These are phyloP conservation scores for Acromyrmex echinatior DNA, from an alignment of 1,140 invertebrate species.

Conservation along the genomic window DNA sequence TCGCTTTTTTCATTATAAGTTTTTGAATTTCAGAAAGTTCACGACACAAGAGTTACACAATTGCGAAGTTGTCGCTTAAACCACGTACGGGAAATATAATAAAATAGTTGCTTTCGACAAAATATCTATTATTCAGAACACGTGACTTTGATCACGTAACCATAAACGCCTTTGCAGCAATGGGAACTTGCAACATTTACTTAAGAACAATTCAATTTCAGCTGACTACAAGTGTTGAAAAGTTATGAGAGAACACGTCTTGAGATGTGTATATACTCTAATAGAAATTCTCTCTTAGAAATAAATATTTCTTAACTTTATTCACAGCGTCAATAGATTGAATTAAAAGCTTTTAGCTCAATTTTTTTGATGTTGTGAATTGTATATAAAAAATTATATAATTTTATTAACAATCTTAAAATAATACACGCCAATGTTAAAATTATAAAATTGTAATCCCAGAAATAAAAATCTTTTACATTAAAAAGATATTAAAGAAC, in stretches of 20 bases:
- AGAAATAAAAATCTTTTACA: neutral
- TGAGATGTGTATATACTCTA: neutral
- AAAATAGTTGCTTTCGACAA: constrained; percentile 19
- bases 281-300: neutral
- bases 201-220: constrained; percentile 32
- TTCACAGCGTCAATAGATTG: neutral
- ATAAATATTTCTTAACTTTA: constrained; percentile 22
- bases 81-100: constrained; percentile 24
- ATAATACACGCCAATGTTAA: neutral
- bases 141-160: constrained; percentile 25
- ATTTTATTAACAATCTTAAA: neutral
- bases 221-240: neutral
- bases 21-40: constrained; percentile 31
- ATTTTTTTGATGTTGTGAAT: too few relatives aligned
- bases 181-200: constrained; percentile 31
- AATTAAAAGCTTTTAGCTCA: neutral
- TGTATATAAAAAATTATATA: too few relatives aligned
- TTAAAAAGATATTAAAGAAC: neutral
- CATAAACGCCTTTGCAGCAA: neutral
- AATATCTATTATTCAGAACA: constrained; percentile 43
- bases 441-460: neutral
- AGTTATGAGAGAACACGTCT: neutral
- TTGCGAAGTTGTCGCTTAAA: constrained; percentile 16
- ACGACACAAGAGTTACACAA: neutral
- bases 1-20: neutral